These are phyloP conservation scores for Perccottus glenii DNA, from an alignment of 2,113 vertebrate genomes.

Conservation along the genomic window DNA sequence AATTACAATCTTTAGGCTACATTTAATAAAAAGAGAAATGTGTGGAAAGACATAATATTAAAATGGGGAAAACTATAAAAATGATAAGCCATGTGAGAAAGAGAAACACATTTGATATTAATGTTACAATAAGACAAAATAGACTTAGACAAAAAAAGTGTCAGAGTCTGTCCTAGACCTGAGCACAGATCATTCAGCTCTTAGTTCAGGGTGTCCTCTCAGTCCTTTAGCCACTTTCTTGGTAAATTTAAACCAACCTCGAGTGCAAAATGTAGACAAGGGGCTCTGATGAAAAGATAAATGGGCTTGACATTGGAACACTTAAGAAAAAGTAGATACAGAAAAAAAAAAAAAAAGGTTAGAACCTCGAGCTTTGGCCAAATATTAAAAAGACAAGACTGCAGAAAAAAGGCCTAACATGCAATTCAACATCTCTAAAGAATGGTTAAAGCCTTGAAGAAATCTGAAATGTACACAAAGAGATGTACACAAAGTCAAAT, in stretches of 20 bases:
- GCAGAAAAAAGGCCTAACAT: neutral
- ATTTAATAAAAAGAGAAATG: no score
- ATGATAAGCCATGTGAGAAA: no score
- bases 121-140: no score
- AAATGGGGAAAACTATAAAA: no score
- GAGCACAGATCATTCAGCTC: constrained; percentile 29
- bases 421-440: neutral
- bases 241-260: constrained; percentile 10
- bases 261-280: neutral
- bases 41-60: no score
- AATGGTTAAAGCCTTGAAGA: neutral
- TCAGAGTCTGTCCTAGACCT: neutral
- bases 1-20: no score
- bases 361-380: neutral
- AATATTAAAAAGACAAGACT: neutral
- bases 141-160: neutral
- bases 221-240: constrained; percentile 18
- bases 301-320: constrained; percentile 20
- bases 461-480: neutral
- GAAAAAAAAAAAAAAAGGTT: neutral
- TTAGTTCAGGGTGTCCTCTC: constrained; percentile 42
- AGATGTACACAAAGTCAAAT: neutral
- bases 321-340: constrained; percentile 12
- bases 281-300: neutral
- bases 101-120: no score